Conservation (phyloP, 2,797 vertebrate species). For the Scarus forsteni region DNA sequence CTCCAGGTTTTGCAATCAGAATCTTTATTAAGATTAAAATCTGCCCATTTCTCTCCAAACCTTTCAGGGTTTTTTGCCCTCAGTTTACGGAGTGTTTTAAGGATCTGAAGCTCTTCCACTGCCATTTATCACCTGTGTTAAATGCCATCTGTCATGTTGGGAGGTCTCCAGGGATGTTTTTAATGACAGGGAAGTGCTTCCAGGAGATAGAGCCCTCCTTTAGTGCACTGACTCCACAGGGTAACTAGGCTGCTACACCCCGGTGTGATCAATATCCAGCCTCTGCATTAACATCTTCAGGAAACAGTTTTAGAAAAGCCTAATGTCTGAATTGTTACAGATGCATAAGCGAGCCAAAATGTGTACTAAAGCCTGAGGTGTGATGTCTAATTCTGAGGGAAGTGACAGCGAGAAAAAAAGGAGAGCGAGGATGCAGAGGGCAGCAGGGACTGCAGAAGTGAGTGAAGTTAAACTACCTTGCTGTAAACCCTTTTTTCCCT, state of each 20-base stretch:
- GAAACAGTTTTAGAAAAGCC: slow-evolving; percentile 30
- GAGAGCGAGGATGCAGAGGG: slow-evolving; percentile 40
- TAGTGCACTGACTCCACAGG: slow-evolving; percentile 73
- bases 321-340: slow-evolving; percentile 36
- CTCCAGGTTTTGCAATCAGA: slow-evolving; percentile 30
- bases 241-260: slow-evolving; percentile 68
- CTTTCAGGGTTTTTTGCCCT: slow-evolving; percentile 21
- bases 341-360: slow-evolving; percentile 47
- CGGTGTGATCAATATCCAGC: slow-evolving; percentile 79
- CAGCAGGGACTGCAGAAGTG: slow-evolving; percentile 44
- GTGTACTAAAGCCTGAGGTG: slow-evolving; percentile 38
- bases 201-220: slow-evolving; percentile 74
- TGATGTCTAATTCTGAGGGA: slow-evolving; percentile 55
- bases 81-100: slow-evolving; percentile 52
- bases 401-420: slow-evolving; percentile 35
- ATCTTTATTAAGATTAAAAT: slow-evolving; percentile 45
- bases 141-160: slow-evolving; percentile 82
- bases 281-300: slow-evolving; percentile 74
- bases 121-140: slow-evolving; percentile 78
- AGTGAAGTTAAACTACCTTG: slow-evolving; percentile 55
- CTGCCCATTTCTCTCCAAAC: slow-evolving; percentile 37
- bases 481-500: slow-evolving; percentile 63
- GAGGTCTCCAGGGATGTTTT: slow-evolving; percentile 78
- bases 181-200: slow-evolving; percentile 82
- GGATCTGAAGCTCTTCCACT: slow-evolving; percentile 63